Evolutionary conservation across 1,140 invertebrate genomes (phyloP).

Genomic region (Papilio helenus): DNA sequence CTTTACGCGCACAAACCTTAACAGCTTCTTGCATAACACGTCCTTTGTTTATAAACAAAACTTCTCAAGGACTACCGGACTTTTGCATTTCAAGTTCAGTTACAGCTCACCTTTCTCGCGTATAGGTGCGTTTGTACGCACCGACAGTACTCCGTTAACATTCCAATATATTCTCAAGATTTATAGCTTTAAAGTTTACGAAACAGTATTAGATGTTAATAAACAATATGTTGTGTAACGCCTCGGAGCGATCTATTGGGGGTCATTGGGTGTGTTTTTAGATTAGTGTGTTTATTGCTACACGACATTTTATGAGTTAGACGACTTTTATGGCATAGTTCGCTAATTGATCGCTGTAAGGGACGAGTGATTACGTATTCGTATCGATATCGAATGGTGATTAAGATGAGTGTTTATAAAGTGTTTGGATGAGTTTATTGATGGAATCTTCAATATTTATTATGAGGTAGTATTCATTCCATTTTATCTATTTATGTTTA

Average conservation of each 20-base stretch:
- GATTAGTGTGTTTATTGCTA: conserved; percentile 41
- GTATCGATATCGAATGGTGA: conserved; percentile 41
- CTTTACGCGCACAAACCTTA: conserved; percentile 68
- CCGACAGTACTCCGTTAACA: not conserved
- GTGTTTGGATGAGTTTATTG: not conserved
- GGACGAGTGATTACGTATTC: conserved; percentile 37
- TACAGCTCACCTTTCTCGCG: conserved; percentile 53
- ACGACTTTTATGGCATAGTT: conserved; percentile 43
- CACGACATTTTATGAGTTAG: conserved; percentile 45
- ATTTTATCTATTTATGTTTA: not conserved
- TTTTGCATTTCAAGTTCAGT: conserved; percentile 63
- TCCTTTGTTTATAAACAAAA: conserved; percentile 80
- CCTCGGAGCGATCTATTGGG: conserved; percentile 46
- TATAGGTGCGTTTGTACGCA: conserved; percentile 48
- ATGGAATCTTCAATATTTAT: not conserved
- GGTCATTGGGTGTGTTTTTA: conserved; percentile 39
- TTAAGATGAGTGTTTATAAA: conserved; percentile 2
- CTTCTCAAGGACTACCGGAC: conserved; percentile 62
- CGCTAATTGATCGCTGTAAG: conserved; percentile 39
- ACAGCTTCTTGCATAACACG: conserved; percentile 75
- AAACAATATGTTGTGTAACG: conserved; percentile 54
- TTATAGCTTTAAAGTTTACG: conserved; percentile 46
- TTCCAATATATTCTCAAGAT: conserved; percentile 9
- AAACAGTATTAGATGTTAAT: conserved; percentile 53
- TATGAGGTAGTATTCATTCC: not conserved